These are phyloP conservation scores for Arctopsyche grandis DNA, from an alignment of 1,140 invertebrate species.

Conservation along the genomic window DNA sequence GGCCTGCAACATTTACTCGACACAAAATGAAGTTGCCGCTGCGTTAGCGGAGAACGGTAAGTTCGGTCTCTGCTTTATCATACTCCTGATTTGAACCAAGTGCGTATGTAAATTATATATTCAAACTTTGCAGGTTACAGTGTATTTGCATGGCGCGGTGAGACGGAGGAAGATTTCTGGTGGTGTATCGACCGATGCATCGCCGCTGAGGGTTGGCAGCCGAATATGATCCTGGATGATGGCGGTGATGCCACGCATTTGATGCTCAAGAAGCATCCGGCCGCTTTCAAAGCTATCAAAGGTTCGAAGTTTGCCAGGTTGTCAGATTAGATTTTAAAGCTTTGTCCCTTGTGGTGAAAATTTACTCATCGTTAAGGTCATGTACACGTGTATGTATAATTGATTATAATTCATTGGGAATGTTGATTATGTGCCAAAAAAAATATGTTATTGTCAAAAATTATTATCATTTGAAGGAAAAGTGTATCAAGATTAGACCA, in stretches of 20 bases:
- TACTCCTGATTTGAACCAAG: too few relatives aligned
- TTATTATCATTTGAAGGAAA: too few relatives aligned
- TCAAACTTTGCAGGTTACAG: constrained; percentile 69
- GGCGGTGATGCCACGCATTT: constrained; percentile 97
- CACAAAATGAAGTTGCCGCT: constrained; percentile 98
- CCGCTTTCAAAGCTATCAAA: constrained; percentile 95
- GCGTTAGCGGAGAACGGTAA: constrained; percentile 87
- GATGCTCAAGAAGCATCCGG: constrained; percentile 96
- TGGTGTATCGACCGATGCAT: constrained; percentile 98
- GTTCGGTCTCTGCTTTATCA: constrained; percentile 53
- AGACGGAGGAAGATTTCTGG: constrained; percentile 98
- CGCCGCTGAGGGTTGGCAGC: constrained; percentile 92
- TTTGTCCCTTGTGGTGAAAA: constrained; percentile 55
- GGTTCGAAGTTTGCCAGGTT: constrained; percentile 70
- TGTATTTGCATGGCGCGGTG: constrained; percentile 95
- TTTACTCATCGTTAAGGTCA: too few relatives aligned
- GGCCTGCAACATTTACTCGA: constrained; percentile 98
- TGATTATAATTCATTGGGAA: too few relatives aligned
- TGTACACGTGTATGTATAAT: too few relatives aligned
- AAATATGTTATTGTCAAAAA: too few relatives aligned
- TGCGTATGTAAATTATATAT: background rate
- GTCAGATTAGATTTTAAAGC: constrained; percentile 25
- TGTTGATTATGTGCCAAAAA: too few relatives aligned
- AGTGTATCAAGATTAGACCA: too few relatives aligned
- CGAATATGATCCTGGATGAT: constrained; percentile 99